phyloP scores from a whole-genome alignment of 2,797 vertebrate genomes.

The Acipenser transmontanus region DNA sequence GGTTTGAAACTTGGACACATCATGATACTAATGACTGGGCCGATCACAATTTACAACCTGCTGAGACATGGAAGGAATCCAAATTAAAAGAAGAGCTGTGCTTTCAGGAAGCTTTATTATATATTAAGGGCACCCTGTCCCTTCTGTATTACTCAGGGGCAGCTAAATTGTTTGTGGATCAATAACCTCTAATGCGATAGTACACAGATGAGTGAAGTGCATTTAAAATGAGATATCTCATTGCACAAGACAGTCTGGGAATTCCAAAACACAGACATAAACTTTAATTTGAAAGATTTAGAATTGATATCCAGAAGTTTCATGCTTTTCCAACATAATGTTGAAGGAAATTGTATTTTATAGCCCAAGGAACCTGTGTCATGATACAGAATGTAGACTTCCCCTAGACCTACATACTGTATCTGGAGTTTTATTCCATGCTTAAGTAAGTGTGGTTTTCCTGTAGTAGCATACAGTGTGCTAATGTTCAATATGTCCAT shows the following conservation, averaged over 20 bases:
- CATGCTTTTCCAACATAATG: conserved; percentile 14
- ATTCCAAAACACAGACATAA: conserved; percentile 31
- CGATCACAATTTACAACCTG: conserved; percentile 35
- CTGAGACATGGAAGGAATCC: conserved; percentile 41
- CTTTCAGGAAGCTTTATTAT: conserved; percentile 48
- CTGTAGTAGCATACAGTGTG: too few relatives aligned
- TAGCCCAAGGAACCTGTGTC: too few relatives aligned
- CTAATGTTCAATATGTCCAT: too few relatives aligned
- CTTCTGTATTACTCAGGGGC: conserved; percentile 44
- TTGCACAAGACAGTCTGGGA: conserved; percentile 50
- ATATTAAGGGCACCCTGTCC: conserved; percentile 52
- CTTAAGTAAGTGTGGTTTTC: too few relatives aligned
- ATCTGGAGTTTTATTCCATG: too few relatives aligned
- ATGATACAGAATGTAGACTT: too few relatives aligned
- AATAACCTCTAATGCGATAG: conserved; percentile 56
- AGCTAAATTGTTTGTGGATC: conserved; percentile 64
- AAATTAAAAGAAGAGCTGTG: conserved; percentile 29
- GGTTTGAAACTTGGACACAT: conserved; percentile 23
- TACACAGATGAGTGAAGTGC: conserved; percentile 46
- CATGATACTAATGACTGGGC: conserved; percentile 26
- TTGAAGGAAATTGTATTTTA: too few relatives aligned
- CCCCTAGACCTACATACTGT: too few relatives aligned
- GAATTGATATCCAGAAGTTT: conserved; percentile 25
- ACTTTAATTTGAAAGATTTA: conserved; percentile 13
- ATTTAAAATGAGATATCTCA: conserved; percentile 59